Conservation (phyloP, 1,140 invertebrate species). For the Meloidogyne hapla region DNA sequence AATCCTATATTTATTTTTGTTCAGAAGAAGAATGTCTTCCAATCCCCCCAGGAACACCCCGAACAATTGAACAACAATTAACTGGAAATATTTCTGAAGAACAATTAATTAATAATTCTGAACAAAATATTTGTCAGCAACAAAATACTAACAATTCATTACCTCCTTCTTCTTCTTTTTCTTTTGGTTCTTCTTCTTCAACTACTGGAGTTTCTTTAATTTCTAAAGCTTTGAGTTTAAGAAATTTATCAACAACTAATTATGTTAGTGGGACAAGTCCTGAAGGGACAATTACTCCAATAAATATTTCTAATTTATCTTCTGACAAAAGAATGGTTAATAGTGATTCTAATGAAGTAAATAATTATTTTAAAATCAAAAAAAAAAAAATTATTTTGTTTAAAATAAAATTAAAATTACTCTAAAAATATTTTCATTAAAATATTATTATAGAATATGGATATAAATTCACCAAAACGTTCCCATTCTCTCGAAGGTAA, state of each 20-base stretch:
- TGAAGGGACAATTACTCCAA: background rate
- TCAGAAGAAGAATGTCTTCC: slow-evolving; percentile 60
- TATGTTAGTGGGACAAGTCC: background rate
- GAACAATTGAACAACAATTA: slow-evolving; percentile 16
- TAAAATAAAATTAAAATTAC: too few species aligned
- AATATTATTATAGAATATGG: slow-evolving; percentile 32
- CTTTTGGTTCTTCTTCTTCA: background rate
- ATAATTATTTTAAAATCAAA: background rate
- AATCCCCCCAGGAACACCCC: slow-evolving; percentile 43
- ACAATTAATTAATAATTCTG: background rate
- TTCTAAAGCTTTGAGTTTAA: slow-evolving; percentile 3
- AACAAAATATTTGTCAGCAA: background rate
- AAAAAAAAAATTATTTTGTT: too few species aligned
- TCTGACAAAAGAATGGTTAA: background rate
- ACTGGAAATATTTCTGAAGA: slow-evolving; percentile 9
- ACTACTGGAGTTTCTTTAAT: background rate
- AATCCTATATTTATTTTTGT: slow-evolving; percentile 29
- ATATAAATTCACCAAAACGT: slow-evolving; percentile 45
- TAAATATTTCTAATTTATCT: slow-evolving; percentile 8
- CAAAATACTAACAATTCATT: background rate
- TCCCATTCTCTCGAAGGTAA: slow-evolving; percentile 48
- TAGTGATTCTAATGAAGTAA: slow-evolving; percentile 12
- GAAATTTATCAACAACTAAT: slow-evolving; percentile 9
- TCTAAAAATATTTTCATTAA: too few species aligned
- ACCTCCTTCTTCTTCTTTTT: background rate